A percentile compares a stretch with the other conserved stretches of the same genome.
These are phyloP conservation scores for Myotis davidii DNA, from an alignment of 2,113 vertebrate species.

Conservation along the genomic window DNA sequence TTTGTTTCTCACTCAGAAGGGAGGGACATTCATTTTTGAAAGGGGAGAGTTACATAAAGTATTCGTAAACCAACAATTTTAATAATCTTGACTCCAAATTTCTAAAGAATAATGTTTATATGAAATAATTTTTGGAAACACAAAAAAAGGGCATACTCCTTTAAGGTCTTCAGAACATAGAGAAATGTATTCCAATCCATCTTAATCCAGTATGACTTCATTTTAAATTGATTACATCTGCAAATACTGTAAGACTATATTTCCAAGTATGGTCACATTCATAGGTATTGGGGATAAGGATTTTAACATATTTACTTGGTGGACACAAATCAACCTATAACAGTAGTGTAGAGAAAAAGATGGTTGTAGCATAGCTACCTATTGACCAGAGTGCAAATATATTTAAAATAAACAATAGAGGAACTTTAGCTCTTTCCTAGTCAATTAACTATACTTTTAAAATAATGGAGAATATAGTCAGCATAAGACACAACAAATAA, in stretches of 20 bases:
- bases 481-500: background rate
- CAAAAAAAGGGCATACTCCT: background rate
- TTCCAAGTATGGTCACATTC: background rate
- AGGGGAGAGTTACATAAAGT: background rate
- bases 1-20: background rate
- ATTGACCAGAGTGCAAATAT: background rate
- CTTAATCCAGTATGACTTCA: background rate
- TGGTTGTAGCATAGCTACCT: background rate
- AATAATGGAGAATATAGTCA: background rate
- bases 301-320: background rate
- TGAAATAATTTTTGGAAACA: background rate
- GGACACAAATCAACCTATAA: background rate
- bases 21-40: background rate
- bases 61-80: background rate
- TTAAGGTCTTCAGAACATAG: background rate
- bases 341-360: background rate
- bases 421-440: background rate
- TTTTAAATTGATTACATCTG: background rate
- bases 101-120: background rate
- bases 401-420: background rate
- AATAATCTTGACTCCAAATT: background rate
- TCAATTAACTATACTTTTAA: background rate
- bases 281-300: background rate
- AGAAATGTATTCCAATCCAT: background rate
- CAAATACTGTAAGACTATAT: background rate